Conservation (phyloP, 2,888 invertebrate genomes). For the Leptopilina syphax region DNA sequence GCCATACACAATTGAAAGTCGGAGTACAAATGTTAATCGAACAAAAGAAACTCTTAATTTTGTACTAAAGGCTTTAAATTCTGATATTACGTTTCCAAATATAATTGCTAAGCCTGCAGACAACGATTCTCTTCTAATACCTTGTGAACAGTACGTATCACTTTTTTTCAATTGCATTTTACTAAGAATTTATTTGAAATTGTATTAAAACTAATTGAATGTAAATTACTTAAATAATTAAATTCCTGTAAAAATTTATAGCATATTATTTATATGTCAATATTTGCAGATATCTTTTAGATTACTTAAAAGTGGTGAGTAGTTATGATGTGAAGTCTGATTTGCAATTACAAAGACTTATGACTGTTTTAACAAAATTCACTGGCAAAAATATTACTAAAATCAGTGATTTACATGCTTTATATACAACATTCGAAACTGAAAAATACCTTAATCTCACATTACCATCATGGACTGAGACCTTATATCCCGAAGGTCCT, state of each 20-base stretch:
- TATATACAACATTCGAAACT: not conserved
- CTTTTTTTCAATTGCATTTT: not conserved
- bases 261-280: too few species aligned
- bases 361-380: not conserved
- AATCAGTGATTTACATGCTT: not conserved
- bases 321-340: too few species aligned
- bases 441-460: not conserved
- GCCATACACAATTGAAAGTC: slow-evolving; percentile 71
- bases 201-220: too few species aligned
- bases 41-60: slow-evolving; percentile 86
- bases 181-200: too few species aligned
- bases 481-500: too few species aligned
- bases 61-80: slow-evolving; percentile 84
- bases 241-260: too few species aligned
- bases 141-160: not conserved
- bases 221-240: not conserved
- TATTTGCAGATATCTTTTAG: too few species aligned
- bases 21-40: slow-evolving; percentile 84
- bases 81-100: slow-evolving; percentile 78
- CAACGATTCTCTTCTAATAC: not conserved
- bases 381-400: not conserved
- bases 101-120: not conserved
- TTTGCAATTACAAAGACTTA: not conserved
- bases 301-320: too few species aligned
- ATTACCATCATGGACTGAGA: not conserved